Evolutionary conservation across 2,113 vertebrate genomes (phyloP).

Genomic region (Elephas maximus): DNA sequence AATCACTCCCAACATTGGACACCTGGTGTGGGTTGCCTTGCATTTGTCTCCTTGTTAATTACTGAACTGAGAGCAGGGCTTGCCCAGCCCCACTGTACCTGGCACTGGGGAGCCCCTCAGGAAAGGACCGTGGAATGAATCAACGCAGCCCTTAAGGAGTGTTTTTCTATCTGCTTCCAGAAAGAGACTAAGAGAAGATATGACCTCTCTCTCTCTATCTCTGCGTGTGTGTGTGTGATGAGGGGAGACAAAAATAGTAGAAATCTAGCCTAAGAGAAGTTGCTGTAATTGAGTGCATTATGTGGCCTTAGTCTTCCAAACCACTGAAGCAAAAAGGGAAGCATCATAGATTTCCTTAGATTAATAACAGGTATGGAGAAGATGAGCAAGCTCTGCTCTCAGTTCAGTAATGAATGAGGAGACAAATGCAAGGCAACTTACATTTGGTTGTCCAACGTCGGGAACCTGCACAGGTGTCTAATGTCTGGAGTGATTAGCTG

Average conservation of each 20-base stretch:
- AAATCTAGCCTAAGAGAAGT: background rate
- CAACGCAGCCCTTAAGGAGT: background rate
- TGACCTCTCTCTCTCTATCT: background rate
- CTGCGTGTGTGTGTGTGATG: background rate
- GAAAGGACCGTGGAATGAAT: background rate
- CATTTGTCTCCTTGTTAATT: background rate
- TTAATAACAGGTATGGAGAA: background rate
- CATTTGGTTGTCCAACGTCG: rapidly evolving
- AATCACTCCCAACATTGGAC: background rate
- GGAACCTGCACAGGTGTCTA: too few species aligned
- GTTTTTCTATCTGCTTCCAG: slow-evolving; percentile 28
- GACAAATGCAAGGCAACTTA: background rate
- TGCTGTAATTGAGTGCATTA: background rate
- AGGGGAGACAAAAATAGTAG: background rate
- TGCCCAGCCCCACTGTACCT: rapidly evolving
- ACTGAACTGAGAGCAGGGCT: background rate
- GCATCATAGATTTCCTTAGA: background rate
- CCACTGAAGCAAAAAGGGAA: background rate
- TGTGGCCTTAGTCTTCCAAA: background rate
- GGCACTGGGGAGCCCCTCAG: background rate
- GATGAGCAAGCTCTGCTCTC: background rate
- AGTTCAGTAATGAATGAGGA: background rate
- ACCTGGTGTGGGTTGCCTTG: background rate
- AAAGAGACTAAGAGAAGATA: background rate
- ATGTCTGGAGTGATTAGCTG: background rate